Conservation (phyloP, 2,797 vertebrate species). For the Xenops minutus region DNA sequence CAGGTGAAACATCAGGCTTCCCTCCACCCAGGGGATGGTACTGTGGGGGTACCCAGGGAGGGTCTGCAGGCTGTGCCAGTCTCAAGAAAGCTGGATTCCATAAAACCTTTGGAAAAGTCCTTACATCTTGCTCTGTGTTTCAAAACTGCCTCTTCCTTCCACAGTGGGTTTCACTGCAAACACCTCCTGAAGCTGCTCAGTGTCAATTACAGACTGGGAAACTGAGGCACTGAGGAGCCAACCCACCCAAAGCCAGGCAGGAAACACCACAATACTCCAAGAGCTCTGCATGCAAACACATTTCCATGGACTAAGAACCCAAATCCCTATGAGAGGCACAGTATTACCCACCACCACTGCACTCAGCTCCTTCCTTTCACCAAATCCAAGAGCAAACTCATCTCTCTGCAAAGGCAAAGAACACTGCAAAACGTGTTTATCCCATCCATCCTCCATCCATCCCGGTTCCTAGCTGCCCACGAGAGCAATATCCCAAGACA, state of each 20-base stretch:
- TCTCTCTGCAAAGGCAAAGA: not conserved
- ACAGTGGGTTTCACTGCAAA: not conserved
- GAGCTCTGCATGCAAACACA: accelerated
- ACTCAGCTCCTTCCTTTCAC: accelerated
- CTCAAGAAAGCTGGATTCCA: not conserved
- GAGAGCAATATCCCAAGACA: not conserved
- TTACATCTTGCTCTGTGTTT: not conserved
- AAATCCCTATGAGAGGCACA: accelerated
- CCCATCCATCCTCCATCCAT: not conserved
- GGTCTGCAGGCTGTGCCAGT: not conserved
- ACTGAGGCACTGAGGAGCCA: not conserved
- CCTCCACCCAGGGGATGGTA: not conserved
- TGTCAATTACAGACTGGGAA: not conserved
- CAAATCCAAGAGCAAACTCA: accelerated
- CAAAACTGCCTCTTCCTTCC: not conserved
- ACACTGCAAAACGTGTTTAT: accelerated
- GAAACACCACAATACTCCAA: not conserved
- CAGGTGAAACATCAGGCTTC: not conserved
- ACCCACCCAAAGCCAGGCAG: not conserved
- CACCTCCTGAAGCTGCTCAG: accelerated
- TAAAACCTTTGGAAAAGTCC: not conserved
- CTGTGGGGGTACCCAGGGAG: not conserved
- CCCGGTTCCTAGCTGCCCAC: accelerated
- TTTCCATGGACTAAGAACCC: not conserved
- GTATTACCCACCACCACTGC: accelerated